A percentile compares a stretch with the other conserved stretches of the same genome.
phyloP scores from a whole-genome alignment of 2,797 vertebrate species.

The Malacoraja senta region DNA sequence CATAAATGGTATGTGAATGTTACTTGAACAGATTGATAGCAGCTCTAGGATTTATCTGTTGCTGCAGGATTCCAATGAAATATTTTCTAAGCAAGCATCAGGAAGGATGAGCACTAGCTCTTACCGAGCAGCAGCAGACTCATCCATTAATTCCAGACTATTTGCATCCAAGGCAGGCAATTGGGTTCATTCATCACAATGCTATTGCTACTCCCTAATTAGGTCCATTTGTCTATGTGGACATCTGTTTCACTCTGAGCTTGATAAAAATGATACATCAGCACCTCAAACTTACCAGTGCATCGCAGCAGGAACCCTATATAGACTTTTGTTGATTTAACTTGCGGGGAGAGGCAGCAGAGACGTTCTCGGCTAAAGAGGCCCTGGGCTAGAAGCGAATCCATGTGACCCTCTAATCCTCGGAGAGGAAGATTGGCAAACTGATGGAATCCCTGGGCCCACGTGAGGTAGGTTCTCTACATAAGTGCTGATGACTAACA shows the following conservation, averaged over 20 bases:
- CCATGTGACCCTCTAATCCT: neutral
- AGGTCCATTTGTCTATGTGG: conserved; percentile 15
- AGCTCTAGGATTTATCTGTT: neutral
- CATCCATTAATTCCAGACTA: conserved; percentile 1
- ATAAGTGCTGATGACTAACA: neutral
- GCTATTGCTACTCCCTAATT: neutral
- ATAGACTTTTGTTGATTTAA: neutral
- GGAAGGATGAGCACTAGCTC: neutral
- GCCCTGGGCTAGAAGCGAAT: neutral
- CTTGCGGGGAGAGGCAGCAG: neutral
- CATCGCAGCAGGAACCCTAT: neutral
- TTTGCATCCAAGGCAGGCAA: neutral
- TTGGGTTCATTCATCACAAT: conserved; percentile 20
- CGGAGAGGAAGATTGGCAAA: neutral
- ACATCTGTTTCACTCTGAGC: conserved; percentile 22
- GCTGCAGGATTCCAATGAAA: neutral
- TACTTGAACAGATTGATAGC: neutral
- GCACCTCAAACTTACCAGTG: neutral
- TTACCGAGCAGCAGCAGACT: neutral
- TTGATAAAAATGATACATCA: neutral
- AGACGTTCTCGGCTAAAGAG: neutral
- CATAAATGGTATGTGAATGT: neutral
- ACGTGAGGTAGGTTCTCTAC: neutral
- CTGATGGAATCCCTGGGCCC: neutral
- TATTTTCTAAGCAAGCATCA: neutral